Evolutionary conservation across 2,888 invertebrate genomes (phyloP), one percentile per base, ranked within the genome.

Genomic region (Nasonia oneida): DNA sequence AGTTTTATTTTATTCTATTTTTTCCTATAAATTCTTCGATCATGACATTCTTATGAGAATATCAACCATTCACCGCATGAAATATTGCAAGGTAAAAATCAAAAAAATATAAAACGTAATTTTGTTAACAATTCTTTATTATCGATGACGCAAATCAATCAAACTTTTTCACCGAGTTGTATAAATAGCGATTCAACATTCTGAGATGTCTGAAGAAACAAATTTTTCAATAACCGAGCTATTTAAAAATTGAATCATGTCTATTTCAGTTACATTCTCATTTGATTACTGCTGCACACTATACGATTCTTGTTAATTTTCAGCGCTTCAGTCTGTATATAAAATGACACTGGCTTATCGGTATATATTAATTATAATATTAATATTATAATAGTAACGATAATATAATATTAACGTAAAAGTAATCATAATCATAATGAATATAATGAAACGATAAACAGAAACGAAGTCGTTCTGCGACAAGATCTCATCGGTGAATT

Each of bases 401-500:
- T 81, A 84, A 78, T 33, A 78, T 81, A 77, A 77, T 50, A 53
- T 3, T 83, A 80, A 75, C 53, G 23, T 61, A 71, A 79, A 73
- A 67, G 81, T 75, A 70, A 71, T 79, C 70, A 84, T 47, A 78
- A 53, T 86, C 47, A 76, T 75, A 64, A 82, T 84, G 78, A 71
- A 79, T n/a, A 50, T 74, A 77, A 64, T 73, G 75, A 78, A 70
- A 73, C 42, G 14, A 78, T 83, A 73, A 71, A 70, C 64, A 53
- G 70, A 67, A 82, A 77, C 50, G 50, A 87, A 85, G 81, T 81
- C 83, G 78, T 85, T 79, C 77, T 79, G 77, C 76, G 77, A 73
- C 73, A 77, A 86, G 57, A 84, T 84, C 84, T 87, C 73, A 87
- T 81, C 47, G 53, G 77, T 29, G 39, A 81, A 75, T 80, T 79